These are phyloP conservation scores for Drosophila micromelanica DNA, from an alignment of 1,140 invertebrate genomes.

Conservation along the genomic window DNA sequence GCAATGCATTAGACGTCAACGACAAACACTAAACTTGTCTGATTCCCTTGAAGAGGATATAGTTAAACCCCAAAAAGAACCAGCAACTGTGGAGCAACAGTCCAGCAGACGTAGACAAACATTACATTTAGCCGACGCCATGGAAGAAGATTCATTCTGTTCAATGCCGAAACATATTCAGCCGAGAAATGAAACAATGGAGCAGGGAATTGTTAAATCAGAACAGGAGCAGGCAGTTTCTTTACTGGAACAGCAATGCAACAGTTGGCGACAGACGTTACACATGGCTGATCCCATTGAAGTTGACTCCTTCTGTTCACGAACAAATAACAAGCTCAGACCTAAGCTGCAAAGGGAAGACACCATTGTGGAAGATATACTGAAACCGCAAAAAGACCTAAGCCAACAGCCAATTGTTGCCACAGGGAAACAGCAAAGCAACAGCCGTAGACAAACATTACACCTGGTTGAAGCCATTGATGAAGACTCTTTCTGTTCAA, in stretches of 20 bases:
- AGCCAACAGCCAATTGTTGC: not conserved
- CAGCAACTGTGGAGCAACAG: not conserved
- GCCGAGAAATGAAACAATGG: no score
- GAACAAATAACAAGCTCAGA: not conserved
- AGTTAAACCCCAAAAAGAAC: not conserved
- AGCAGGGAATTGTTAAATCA: no score
- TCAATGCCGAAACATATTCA: no score
- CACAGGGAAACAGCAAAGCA: not conserved
- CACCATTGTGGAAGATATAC: slow-evolving; percentile 3
- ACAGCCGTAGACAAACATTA: slow-evolving; percentile 6
- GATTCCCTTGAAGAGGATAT: not conserved
- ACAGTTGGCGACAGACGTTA: slow-evolving; percentile 4
- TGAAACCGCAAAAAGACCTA: not conserved
- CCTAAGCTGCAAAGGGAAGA: slow-evolving; percentile 5
- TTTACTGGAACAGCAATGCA: not conserved
- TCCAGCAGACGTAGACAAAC: slow-evolving; percentile 4
- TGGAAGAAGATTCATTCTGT: slow-evolving; percentile 15
- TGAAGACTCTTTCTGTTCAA: slow-evolving; percentile 4
- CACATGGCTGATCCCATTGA: slow-evolving; percentile 1
- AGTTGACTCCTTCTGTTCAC: not conserved
- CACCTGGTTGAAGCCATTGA: slow-evolving; percentile 3
- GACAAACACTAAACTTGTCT: slow-evolving; percentile 5
- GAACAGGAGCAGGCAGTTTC: no score
- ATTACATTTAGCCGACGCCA: not conserved
- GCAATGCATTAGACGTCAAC: not conserved